A percentile compares a stretch with the other conserved stretches of the same genome.
Evolutionary conservation across 2,888 invertebrate species (phyloP).

Genomic region (Nezara viridula): DNA sequence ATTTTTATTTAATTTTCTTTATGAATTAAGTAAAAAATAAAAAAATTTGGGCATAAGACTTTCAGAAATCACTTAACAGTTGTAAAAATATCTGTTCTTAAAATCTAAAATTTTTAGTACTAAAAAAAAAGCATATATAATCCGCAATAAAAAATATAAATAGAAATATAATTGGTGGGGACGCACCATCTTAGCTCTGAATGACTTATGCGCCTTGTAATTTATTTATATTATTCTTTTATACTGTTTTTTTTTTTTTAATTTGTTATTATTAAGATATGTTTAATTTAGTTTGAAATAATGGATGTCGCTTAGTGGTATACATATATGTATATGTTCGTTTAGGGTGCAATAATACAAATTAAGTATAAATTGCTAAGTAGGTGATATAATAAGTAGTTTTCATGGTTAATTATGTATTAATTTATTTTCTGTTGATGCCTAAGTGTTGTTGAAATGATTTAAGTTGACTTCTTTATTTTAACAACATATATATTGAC

Average conservation of each 20-base stretch:
- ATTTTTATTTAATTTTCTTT: conserved; percentile 10
- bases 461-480: background rate
- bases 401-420: conserved; percentile 2
- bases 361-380: background rate
- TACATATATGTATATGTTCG: background rate
- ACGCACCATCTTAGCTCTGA: background rate
- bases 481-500: background rate
- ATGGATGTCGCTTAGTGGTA: background rate
- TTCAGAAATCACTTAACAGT: conserved; percentile 5
- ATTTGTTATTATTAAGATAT: background rate
- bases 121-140: background rate
- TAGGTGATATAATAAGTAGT: background rate
- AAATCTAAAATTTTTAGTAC: background rate
- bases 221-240: conserved; percentile 17
- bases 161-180: background rate
- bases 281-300: background rate
- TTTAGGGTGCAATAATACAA: conserved; percentile 44
- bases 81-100: background rate
- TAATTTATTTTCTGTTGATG: conserved; percentile 43
- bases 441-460: background rate
- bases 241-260: background rate
- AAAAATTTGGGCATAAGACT: background rate
- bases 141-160: background rate
- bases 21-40: background rate
- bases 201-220: background rate